phyloP scores from a whole-genome alignment of 2,888 invertebrate genomes.

The Microplitis manilae region DNA sequence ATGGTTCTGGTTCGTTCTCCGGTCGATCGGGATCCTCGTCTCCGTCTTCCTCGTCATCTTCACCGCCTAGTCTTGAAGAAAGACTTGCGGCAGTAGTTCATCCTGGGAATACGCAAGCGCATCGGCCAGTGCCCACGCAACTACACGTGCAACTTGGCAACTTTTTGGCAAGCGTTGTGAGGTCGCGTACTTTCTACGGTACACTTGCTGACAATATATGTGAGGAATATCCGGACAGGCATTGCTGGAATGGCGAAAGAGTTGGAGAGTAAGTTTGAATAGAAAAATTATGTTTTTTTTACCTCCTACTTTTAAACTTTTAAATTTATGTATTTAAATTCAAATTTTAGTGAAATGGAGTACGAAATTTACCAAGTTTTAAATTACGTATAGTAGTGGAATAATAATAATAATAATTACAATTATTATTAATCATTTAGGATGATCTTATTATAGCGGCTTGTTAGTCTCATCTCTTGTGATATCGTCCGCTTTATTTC shows the following conservation, averaged over 20 bases:
- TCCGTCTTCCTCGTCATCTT: conserved; percentile 40
- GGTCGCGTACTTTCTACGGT: conserved; percentile 87
- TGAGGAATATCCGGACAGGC: conserved; percentile 78
- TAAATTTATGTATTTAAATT: not conserved
- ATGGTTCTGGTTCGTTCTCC: conserved; percentile 27
- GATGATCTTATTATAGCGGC: conserved; percentile 3
- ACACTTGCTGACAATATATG: conserved; percentile 86
- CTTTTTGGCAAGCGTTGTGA: conserved; percentile 70
- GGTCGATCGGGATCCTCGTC: conserved; percentile 41
- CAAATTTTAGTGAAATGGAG: not conserved
- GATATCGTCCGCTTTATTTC: conserved; percentile 7
- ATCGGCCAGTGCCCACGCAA: conserved; percentile 66
- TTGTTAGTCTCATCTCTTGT: conserved; percentile 11
- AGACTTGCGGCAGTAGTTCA: conserved; percentile 64
- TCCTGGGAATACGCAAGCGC: conserved; percentile 59
- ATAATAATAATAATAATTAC: not conserved
- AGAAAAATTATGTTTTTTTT: conserved; percentile 2
- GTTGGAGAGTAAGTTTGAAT: conserved; percentile 81
- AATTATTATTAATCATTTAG: not conserved
- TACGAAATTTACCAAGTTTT: not conserved
- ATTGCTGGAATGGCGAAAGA: conserved; percentile 87
- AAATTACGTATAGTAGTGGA: not conserved
- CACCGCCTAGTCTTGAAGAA: conserved; percentile 73
- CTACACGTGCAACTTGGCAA: conserved; percentile 68
- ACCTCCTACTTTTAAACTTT: not conserved